Base-by-base conservation (phyloP, 2,888 invertebrate species). In the Nymphalis polychloros region DNA sequence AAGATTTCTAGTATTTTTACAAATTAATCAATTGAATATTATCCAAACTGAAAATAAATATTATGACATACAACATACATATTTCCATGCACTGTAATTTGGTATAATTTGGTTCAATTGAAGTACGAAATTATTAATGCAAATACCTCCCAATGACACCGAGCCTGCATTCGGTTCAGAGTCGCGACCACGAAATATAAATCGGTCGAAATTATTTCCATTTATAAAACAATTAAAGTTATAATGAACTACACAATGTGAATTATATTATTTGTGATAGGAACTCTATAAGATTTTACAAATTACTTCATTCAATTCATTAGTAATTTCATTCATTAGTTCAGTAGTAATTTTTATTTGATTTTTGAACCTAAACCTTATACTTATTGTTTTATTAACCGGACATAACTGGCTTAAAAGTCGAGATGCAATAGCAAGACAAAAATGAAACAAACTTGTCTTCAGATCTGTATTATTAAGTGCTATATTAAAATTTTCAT, bases 181-280 rank as follows among this genome's bases (percentile, higher is more conserved):
- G 49, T 64, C 64, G 52, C 52, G 17, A 63, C 48, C 35, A 60
- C 55, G 55, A 55, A 68, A 64, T 55, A 68, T 64, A 68, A 63
- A 70, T 69, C 62, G 63, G 62, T 27, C 68, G n/a, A 55, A 55
- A 55, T 66, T 57, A 69, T 71, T 72, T 69, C 61, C 69, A 73
- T 71, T 72, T 70, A 66, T 61, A 70, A 71, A 65, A 59, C 59
- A 57, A 70, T 62, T 72, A 72, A 70, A 64, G 67, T 64, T 64
- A 67, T 68, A 68, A 63, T 41, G 50, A 59, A 47, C 48, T 48
- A 47, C 16, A 23, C 13, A 17, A 8, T 23, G 16, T 2, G 41
- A 19, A 59, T 23, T 23, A 5, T 16, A 27, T 52, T 52, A 13
- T 13, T 41, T 41, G 41, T 13, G 2, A 41, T 13, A 13, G 41